Conservation (phyloP, 2,113 vertebrate species). For the Muntiacus muntjak region DNA sequence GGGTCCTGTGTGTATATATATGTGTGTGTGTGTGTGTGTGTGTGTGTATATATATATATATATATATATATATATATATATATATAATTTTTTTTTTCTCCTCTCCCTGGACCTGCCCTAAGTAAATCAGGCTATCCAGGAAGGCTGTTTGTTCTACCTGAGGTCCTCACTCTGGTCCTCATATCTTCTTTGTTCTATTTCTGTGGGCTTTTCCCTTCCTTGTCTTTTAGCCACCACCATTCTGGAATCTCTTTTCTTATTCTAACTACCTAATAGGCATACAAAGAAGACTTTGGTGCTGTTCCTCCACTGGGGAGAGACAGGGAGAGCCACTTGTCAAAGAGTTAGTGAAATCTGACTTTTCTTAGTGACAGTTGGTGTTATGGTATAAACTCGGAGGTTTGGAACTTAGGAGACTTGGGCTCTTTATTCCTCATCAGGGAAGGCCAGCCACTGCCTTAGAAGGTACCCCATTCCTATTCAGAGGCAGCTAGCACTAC, state of each 20-base stretch:
- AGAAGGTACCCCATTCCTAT: fast-evolving
- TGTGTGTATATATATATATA: too few species aligned
- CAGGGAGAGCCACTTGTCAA: background rate
- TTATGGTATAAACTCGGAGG: background rate
- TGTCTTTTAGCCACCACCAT: background rate
- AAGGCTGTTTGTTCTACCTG: background rate
- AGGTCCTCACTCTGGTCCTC: background rate
- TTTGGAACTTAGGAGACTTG: background rate
- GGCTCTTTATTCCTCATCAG: background rate
- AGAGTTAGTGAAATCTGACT: background rate
- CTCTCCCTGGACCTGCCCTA: background rate
- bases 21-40: background rate
- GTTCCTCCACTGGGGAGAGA: background rate
- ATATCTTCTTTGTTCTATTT: background rate
- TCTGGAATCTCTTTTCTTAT: background rate
- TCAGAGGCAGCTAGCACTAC: background rate
- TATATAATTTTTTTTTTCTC: background rate
- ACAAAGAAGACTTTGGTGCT: background rate
- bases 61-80: too few species aligned
- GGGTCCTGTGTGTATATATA: background rate
- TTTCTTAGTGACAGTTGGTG: too few species aligned
- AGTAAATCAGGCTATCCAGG: background rate
- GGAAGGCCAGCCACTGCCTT: background rate
- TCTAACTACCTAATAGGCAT: background rate
- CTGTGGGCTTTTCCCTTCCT: background rate